Evolutionary conservation across 2,797 vertebrate species (phyloP).

Genomic region (Glossophaga mutica): DNA sequence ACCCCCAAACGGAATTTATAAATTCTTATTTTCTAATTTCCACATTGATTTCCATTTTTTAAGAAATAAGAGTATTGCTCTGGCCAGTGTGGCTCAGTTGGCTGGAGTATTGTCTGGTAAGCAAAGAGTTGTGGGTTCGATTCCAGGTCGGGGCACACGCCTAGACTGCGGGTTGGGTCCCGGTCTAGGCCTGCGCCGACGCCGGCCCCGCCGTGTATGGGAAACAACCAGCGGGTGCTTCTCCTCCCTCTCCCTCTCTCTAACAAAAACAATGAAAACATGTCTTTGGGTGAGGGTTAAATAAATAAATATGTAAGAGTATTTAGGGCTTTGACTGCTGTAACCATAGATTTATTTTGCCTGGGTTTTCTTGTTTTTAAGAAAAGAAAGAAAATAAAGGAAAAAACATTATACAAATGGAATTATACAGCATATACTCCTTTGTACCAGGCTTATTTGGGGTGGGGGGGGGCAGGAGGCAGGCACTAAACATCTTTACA

Average conservation of each 20-base stretch:
- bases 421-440: neutral
- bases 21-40: neutral
- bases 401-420: neutral
- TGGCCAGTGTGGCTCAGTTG: neutral
- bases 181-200: no score
- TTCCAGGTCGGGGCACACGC: no score
- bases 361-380: neutral
- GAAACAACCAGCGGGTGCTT: neutral
- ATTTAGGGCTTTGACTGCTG: neutral
- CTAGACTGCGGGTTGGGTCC: no score
- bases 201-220: no score
- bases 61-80: neutral
- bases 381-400: no score
- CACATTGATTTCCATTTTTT: neutral
- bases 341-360: neutral
- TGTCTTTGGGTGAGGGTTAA: neutral
- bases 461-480: no score
- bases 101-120: neutral
- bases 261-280: neutral
- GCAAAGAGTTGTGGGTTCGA: neutral
- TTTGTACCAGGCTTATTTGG: neutral
- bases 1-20: neutral
- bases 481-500: neutral
- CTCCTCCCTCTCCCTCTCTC: neutral
- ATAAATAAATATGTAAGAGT: neutral